Base-by-base conservation (phyloP, 2,797 vertebrate genomes). In the Onychomys arenicola region DNA sequence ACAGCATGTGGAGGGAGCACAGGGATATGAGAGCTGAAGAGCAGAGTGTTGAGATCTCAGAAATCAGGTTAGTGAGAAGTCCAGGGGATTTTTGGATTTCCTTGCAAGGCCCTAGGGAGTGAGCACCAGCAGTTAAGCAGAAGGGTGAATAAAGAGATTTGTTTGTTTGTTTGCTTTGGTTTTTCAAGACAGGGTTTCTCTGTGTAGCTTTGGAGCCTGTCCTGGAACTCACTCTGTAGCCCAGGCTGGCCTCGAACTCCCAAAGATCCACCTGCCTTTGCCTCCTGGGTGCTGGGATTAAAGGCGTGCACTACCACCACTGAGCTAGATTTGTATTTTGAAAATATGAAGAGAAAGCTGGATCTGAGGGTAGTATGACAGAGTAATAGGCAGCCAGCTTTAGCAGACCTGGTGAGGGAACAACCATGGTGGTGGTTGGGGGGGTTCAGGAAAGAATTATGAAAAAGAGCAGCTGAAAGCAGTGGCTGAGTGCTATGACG, bases 331-430 rank as follows among this genome's bases (percentile, higher is more conserved):
- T 46, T 88, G 29, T 96, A 49, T 90, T 94, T 94, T 92, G 71
- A 61, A 86, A 85, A 91, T 34, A 69, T 63, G 63, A 81, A 85
- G n/a, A 90, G 65, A 89, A 95, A 65, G 37, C 46, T 69, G n/a
- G 55, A 69, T 67, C 25, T 3, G 55, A 85, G 59, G 71, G 80
- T 59, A 14, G 32, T 16, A 12, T 67, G 73, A 65, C 19, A 10
- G 1, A 2, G 61, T 63, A 71, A 6, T 12, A 84, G 65, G 81
- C 13, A 40, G 17, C 67, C 27, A n/a, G 65, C 49, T 80, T 29
- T 69, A 9, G 67, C 82, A 85, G 67, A 80, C 17, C 55, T 90
- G n/a, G 52, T 21, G 46, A 95, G 65, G 57, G 61, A 11, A 11
- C 6, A 1, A 19, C 57, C 13, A 6, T n/a, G 34, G 87, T 13